Conservation (phyloP, 2,888 invertebrate genomes). For the Drosophila colorata region DNA sequence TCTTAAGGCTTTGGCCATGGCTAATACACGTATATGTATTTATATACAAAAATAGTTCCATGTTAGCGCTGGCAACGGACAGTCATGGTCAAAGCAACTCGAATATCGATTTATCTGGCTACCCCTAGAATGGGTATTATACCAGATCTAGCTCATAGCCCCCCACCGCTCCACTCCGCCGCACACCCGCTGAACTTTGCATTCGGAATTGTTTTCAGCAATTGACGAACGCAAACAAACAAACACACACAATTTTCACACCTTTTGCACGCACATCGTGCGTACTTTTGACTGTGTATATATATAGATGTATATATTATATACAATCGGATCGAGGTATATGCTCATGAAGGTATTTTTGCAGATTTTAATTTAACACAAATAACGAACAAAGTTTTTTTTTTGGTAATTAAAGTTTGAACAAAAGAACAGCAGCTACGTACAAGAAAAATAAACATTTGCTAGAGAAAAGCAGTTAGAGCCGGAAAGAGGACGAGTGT, state of each 20-base stretch:
- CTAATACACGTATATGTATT: conserved; percentile 8
- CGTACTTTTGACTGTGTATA: conserved; percentile 18
- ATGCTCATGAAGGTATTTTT: conserved; percentile 24
- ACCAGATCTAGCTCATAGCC: conserved; percentile 34
- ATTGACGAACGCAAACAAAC: conserved; percentile 74
- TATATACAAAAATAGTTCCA: conserved; percentile 38
- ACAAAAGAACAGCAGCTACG: conserved; percentile 30
- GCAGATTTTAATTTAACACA: conserved; percentile 37
- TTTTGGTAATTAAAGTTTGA: conserved; percentile 35
- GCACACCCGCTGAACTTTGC: conserved; percentile 31
- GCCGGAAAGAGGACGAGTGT: not conserved
- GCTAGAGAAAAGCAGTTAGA: conserved; percentile 19
- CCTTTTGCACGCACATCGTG: conserved; percentile 54
- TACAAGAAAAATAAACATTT: conserved; percentile 35
- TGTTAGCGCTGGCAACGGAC: conserved; percentile 28
- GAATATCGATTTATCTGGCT: conserved; percentile 72
- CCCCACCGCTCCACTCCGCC: no score
- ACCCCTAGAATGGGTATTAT: not conserved
- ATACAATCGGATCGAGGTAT: conserved; percentile 22
- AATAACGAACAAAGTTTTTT: conserved; percentile 34
- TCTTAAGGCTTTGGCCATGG: conserved; percentile 57
- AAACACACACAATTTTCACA: conserved; percentile 62
- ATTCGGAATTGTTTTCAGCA: conserved; percentile 64
- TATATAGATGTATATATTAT: not conserved
- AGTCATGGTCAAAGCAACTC: conserved; percentile 73